A percentile compares a stretch with the other conserved stretches of the same genome.
These are phyloP conservation scores for Carposina sasakii DNA, from an alignment of 1,140 invertebrate species.

Conservation along the genomic window DNA sequence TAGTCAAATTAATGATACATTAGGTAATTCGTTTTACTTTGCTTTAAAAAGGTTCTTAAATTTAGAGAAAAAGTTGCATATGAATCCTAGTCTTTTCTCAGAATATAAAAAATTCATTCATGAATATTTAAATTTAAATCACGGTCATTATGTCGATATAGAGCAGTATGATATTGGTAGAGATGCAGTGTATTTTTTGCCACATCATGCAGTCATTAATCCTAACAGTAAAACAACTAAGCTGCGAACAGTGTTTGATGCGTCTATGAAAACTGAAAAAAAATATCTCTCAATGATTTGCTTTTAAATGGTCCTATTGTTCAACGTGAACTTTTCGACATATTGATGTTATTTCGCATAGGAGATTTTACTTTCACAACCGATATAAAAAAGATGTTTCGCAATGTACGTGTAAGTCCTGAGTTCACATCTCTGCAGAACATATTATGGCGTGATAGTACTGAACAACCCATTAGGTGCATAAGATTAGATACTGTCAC, in stretches of 20 bases:
- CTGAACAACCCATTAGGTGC: no score
- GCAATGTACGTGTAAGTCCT: not conserved
- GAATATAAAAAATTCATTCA: constrained; percentile 25
- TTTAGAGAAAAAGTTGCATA: constrained; percentile 13
- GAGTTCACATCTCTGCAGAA: no score
- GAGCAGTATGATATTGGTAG: not conserved
- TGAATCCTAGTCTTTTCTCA: constrained; percentile 2
- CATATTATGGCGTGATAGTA: no score
- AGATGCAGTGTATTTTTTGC: constrained; percentile 3
- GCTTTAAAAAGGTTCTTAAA: constrained; percentile 13
- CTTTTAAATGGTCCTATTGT: not conserved
- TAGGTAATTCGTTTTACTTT: constrained; percentile 15
- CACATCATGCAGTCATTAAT: constrained; percentile 1
- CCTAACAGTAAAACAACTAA: not conserved
- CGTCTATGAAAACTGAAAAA: not conserved
- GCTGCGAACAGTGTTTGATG: constrained; percentile 1
- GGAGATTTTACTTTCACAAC: not conserved
- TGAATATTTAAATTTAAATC: constrained; percentile 21
- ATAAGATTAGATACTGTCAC: no score
- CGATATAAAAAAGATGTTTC: constrained; percentile 9
- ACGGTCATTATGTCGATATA: constrained; percentile 20
- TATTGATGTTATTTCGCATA: not conserved
- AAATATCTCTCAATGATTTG: not conserved
- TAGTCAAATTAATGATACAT: no score
- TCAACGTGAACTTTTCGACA: not conserved